These are phyloP conservation scores for Lagocephalus sceleratus DNA, from an alignment of 2,797 vertebrate species.

Conservation along the genomic window DNA sequence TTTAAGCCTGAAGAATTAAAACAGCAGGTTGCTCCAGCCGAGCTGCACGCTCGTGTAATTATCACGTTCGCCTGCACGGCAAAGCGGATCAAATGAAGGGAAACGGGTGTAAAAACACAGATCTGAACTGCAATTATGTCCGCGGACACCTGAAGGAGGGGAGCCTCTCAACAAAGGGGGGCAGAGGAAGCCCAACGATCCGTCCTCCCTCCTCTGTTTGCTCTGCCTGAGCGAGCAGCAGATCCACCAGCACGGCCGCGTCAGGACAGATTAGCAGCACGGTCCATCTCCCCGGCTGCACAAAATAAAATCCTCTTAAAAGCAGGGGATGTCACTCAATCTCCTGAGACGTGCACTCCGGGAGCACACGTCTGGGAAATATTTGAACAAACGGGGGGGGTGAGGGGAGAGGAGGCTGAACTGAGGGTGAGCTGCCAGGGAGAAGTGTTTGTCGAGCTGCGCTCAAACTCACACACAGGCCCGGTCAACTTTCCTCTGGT, in stretches of 20 bases:
- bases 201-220: slow-evolving; percentile 54
- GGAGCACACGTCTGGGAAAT: slow-evolving; percentile 46
- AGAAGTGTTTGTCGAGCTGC: slow-evolving; percentile 35
- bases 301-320: slow-evolving; percentile 73
- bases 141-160: slow-evolving; percentile 39
- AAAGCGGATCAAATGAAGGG: slow-evolving; percentile 15
- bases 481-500: slow-evolving; percentile 31
- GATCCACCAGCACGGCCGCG: slow-evolving; percentile 67
- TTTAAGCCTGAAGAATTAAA: slow-evolving; percentile 47
- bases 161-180: slow-evolving; percentile 37
- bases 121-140: slow-evolving; percentile 28
- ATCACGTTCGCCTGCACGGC: slow-evolving; percentile 11
- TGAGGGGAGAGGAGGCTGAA: slow-evolving; percentile 54
- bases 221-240: slow-evolving; percentile 64
- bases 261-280: slow-evolving; percentile 72
- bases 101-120: slow-evolving; percentile 36
- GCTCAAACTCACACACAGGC: slow-evolving; percentile 9
- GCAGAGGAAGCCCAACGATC: slow-evolving; percentile 49
- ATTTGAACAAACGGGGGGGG: slow-evolving; percentile 62
- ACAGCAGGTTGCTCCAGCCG: slow-evolving; percentile 40
- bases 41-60: slow-evolving; percentile 15
- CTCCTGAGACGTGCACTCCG: slow-evolving; percentile 67
- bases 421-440: slow-evolving; percentile 45
- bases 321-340: slow-evolving; percentile 69
- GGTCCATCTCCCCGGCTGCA: slow-evolving; percentile 65